Evolutionary conservation across 2,888 invertebrate species (phyloP), one percentile per base, ranked within the genome.

Genomic region (Acleris sparsana): DNA sequence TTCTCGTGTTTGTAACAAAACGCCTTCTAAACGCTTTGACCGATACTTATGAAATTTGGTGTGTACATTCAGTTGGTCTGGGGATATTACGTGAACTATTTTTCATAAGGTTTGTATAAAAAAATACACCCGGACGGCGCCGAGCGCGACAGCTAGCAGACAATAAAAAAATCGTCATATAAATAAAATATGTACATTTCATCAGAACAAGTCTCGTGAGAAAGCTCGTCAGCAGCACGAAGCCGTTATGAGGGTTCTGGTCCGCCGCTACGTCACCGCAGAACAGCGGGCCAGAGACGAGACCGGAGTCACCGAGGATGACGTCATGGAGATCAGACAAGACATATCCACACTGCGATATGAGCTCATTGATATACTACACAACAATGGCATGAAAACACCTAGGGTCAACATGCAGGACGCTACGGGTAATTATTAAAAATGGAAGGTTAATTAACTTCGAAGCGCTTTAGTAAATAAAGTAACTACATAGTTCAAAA

Each of bases 281-380:
- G 97, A 97, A 83, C 97, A 97, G 84, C 91, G 96, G 53, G 97
- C 97, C 72, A 94, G 97, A 58, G 98, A 99, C 82, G 97, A 98
- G 62, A 97, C 96, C 69, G 97, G 97, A 9, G 97, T 99, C 25
- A 98, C 97, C 0, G 99, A 99, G 83, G 99, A 99, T 87, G 99
- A 99, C 86, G 97, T 99, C 71, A 98, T 98, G 95, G 99, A 99
- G 93, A 97, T 99, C 78, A 95, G 99, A 75, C 99, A 99, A 81
- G 99, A 99, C 83, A 98, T 99, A 70, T 98, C 98, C n/a, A 96
- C 98, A 5, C 94, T 99, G 72, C 94, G 98, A 70, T 99, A 96
- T 84, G 99, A 99, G 81, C 93, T 99, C 22, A 95, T 99, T 62
- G 98, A 98, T 78, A 98, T 99, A 77, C 94, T 99, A 13, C 94